Evolutionary conservation across 30 jellyfish, hydroid and myxozoan genomes (phyloP).

Genomic region (Mastigias papua): DNA sequence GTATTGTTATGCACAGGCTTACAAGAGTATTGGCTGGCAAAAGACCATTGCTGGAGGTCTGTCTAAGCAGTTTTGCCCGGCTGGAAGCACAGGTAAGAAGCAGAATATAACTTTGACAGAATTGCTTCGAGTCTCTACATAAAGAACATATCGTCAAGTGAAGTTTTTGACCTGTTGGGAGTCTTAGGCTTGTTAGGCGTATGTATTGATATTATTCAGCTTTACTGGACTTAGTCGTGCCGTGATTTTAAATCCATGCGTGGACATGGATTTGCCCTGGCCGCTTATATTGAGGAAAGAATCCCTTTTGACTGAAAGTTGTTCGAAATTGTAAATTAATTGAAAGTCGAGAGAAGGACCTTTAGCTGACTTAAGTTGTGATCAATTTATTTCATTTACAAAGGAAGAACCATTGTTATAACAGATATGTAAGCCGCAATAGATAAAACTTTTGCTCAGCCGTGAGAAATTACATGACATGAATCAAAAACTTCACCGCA

Average conservation of each 20-base stretch:
- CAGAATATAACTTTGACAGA: too few relatives aligned
- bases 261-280: too few relatives aligned
- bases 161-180: too few relatives aligned
- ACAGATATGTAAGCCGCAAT: background rate
- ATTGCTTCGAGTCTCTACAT: too few relatives aligned
- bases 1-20: constrained; percentile 13
- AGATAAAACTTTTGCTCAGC: background rate
- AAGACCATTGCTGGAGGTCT: constrained; percentile 47
- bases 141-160: too few relatives aligned
- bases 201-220: too few relatives aligned
- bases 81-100: constrained; percentile 76
- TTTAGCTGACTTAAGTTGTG: background rate
- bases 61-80: constrained; percentile 53
- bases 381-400: background rate
- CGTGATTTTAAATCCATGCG: too few relatives aligned
- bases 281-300: too few relatives aligned
- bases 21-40: constrained; percentile 57
- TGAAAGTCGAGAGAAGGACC: too few relatives aligned
- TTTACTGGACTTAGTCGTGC: too few relatives aligned
- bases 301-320: background rate
- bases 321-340: too few relatives aligned
- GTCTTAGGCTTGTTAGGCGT: too few relatives aligned
- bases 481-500: background rate
- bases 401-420: background rate
- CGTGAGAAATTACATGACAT: background rate